Base-by-base conservation (phyloP, 2,888 invertebrate genomes). In the Microctonus aethiopoides region DNA sequence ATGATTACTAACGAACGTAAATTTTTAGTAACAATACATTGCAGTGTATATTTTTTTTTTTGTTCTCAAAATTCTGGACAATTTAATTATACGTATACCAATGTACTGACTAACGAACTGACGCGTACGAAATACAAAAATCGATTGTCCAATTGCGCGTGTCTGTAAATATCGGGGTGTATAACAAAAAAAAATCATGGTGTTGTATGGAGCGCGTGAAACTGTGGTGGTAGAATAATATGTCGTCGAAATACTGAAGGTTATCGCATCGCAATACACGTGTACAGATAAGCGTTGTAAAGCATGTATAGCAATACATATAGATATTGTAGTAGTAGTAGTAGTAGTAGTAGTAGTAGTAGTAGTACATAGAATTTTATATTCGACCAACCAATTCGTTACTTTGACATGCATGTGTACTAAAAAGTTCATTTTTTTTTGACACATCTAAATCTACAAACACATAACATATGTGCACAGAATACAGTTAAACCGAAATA, bases 21-120 rank as follows among this genome's bases (percentile, higher is more conserved):
- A 46, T 51, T 63, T 20, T 11, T 20, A 9, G 20, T 26, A 29
- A 46, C 41, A 62, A 51, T 46, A 32, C 16, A 26, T 26, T 16
- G 6, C 11, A n/a, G 51, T 3, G 9, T 59, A 59, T 10, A 22
- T 56, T 56, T 36, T 32, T 36, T 20, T 62, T 46, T 63, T 63
- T 46, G 32, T 34, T 22, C 13, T 20, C n/a, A 52, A 13, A n/a
- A 22, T 46, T n/a, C 16, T 36, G 13, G 34, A 64, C 54, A 36
- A 54, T 54, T 54, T 64, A 20, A 64, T 64, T 54, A 64, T 24
- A 54, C 36, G 24, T n/a, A 34, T 7, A 52, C 54, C 64, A 52
- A 41, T 54, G n/a, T 11, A 32, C n/a, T 16, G 20, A 20, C 64
- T 64, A 64, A 64, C 64, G 64, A 64, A 52, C 36, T 54, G 46